Base-by-base conservation (phyloP, 2,113 vertebrate species). In the Crypturellus undulatus region DNA sequence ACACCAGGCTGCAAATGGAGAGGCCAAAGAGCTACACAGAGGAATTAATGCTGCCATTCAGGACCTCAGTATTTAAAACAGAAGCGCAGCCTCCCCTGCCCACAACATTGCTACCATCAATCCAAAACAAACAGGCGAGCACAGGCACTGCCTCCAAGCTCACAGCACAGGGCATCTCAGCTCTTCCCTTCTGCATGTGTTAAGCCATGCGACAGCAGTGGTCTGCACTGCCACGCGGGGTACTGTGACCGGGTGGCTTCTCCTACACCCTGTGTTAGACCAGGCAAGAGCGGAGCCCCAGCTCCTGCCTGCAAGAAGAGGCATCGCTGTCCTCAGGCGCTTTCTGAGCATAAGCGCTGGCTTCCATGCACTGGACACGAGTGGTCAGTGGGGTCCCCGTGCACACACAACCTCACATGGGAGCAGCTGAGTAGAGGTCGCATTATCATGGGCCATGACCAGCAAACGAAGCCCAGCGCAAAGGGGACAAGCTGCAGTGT, bases 1-100 rank as follows among this genome's bases (percentile, higher is more conserved):
- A 52, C 58, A 9, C 64, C 62, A 18, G n/a, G 12, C 59, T 21
- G 32, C 3, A 84, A 56, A 78, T 0, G 1, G 3, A 2, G 28
- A 67, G 5, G 26, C 7, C 25, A 86, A 38, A 6, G 52, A 75
- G 9, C 12, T 51, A 15, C 1, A 51, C 7, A 32, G 4, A 6
- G 5, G 3, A 9, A 84, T 56, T 64, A 68, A 58, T 13, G 9
- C 28, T 47, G 3, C 10, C 28, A 22, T 47, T 11, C 30, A 49
- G 20, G 82, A 69, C 62, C 25, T 6, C 43, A 79, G 17, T 18
- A 59, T 30, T 51, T 62, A 32, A 84, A 64, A 45, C 4, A 77
- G 54, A 54, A 36, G 6, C 4, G 2, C 49, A 28, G 9, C 45
- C 26, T 76, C 12, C 36, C 6, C 16, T 49, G 21, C 12, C 34